A percentile compares a stretch with the other conserved stretches of the same genome.
Evolutionary conservation across 2,113 vertebrate species (phyloP).

Genomic region (Xiphophorus hellerii): DNA sequence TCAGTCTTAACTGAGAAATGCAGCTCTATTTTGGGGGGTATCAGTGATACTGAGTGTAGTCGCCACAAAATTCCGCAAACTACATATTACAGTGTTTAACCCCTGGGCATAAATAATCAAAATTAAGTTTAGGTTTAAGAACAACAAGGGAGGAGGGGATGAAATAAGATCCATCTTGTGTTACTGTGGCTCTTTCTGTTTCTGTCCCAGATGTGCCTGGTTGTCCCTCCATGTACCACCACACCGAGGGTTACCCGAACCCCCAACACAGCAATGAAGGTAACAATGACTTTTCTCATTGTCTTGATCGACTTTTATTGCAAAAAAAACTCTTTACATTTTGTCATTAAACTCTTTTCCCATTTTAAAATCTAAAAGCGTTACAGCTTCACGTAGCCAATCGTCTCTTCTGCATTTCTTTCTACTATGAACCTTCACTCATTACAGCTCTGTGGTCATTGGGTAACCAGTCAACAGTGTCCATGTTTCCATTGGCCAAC

Average conservation of each 20-base stretch:
- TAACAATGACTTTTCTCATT: neutral
- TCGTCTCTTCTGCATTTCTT: constrained; percentile 23
- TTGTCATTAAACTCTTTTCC: neutral
- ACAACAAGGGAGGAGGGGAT: neutral
- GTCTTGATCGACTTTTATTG: neutral
- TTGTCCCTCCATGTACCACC: constrained; percentile 88
- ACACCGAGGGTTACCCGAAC: constrained; percentile 82
- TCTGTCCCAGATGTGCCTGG: constrained; percentile 86
- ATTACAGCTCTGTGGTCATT: constrained; percentile 68
- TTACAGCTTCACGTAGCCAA: constrained; percentile 1
- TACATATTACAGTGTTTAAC: neutral
- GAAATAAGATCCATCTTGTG: neutral
- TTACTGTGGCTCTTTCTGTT: accelerated
- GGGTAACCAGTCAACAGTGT: constrained; percentile 66
- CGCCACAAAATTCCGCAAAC: neutral
- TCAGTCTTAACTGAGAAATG: no score
- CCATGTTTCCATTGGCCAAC: constrained; percentile 74
- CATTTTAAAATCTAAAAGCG: neutral
- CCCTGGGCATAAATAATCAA: neutral
- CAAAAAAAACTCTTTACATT: neutral
- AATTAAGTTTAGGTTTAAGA: neutral
- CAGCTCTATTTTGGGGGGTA: neutral
- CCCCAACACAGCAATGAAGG: constrained; percentile 82
- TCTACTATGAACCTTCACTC: constrained; percentile 37
- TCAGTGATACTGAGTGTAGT: neutral